Evolutionary conservation across 2,113 vertebrate species (phyloP), one percentile per base, ranked within the genome.

Genomic region (Seriola dumerili): DNA sequence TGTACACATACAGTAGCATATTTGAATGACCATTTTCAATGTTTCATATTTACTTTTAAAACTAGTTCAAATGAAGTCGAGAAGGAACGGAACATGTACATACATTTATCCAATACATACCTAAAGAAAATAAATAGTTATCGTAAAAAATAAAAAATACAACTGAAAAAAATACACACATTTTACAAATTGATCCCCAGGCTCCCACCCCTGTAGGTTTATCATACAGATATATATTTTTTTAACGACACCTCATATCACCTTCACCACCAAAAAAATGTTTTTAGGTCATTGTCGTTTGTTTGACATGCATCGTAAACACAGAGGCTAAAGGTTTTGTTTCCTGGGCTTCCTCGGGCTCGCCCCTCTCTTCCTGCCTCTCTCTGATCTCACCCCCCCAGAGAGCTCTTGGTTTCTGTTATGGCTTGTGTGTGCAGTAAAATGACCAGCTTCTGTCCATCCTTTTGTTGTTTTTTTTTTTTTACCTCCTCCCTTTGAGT

Each of bases 111-210:
- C 95, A 93, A 94, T 94, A 95, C 94, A 92, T 93, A 96, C 94
- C 90, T 93, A 94, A 94, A 89, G 86, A 94, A 96, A 96, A 96
- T 94, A 95, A 95, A 94, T 93, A 94, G 86, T 94, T 93, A 91
- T 95, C 80, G 93, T 96, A 96, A 94, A 95, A 96, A 96, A 94
- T 91, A 90, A 95, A 92, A 95, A 93, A 94, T 93, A 93, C 94
- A 95, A 96, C 95, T 92, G 89, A 95, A 95, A 92, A 95, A 94
- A 95, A 94, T 94, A 95, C 95, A 95, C 94, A 96, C 93, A 92
- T 95, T 95, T 94, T 95, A 96, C 93, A 96, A 95, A 95, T 94
- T 94, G 92, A 90, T 90, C 91, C 93, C 90, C 89, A 86, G 83
- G 89, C 92, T 88, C 89, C 82, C 82, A 67, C 80, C 83, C 63